phyloP scores from a whole-genome alignment of 2,888 invertebrate species.

The Clivina fossor region DNA sequence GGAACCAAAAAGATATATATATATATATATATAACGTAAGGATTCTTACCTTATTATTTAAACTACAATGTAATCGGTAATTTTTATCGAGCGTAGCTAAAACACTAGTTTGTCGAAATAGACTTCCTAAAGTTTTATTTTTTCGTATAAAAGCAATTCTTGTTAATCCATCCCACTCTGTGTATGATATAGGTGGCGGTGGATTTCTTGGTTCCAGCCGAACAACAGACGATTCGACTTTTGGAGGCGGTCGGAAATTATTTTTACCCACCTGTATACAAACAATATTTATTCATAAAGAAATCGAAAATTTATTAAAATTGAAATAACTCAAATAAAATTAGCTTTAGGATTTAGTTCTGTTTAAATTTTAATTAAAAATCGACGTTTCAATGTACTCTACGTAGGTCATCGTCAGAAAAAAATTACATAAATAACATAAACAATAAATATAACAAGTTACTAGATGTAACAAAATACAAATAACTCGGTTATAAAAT shows the following conservation, averaged over 20 bases:
- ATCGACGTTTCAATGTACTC: too few species aligned
- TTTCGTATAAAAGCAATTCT: constrained; percentile 94
- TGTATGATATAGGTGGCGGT: constrained; percentile 92
- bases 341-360: too few species aligned
- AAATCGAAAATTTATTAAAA: constrained; percentile 9
- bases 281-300: constrained; percentile 46
- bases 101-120: constrained; percentile 85
- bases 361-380: too few species aligned
- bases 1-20: too few species aligned
- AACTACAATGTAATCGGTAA: constrained; percentile 83
- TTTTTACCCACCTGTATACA: constrained; percentile 93
- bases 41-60: constrained; percentile 76
- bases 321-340: background rate
- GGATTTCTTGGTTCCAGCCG: constrained; percentile 97
- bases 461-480: too few species aligned
- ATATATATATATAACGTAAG: too few species aligned
- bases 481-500: too few species aligned
- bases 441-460: too few species aligned
- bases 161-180: constrained; percentile 98
- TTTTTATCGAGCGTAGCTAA: constrained; percentile 86
- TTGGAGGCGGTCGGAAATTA: constrained; percentile 97
- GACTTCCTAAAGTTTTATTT: constrained; percentile 91
- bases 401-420: too few species aligned
- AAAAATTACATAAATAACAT: too few species aligned
- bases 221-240: constrained; percentile 98